phyloP scores from a whole-genome alignment of 2,113 vertebrate genomes.

The Fukomys damarensis region DNA sequence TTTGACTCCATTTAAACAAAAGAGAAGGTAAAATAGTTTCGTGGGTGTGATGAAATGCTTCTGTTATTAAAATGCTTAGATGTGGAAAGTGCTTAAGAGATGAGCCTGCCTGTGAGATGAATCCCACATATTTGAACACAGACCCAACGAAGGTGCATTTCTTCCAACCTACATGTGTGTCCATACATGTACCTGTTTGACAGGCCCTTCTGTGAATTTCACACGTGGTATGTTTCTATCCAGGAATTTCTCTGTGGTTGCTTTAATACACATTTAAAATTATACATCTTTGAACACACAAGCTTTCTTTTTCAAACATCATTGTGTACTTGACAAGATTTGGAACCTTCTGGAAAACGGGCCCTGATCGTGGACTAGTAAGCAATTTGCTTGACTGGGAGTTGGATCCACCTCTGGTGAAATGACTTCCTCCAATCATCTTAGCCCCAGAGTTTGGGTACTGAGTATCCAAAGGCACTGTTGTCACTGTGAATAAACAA shows the following conservation, averaged over 20 bases:
- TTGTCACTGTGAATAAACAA: constrained; percentile 81
- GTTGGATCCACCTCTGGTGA: constrained; percentile 87
- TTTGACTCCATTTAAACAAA: constrained; percentile 53
- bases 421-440: constrained; percentile 88
- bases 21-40: constrained; percentile 48
- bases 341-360: constrained; percentile 82
- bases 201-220: not conserved
- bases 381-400: constrained; percentile 85
- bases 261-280: constrained; percentile 75
- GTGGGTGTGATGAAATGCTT: constrained; percentile 19
- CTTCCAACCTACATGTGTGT: fast-evolving
- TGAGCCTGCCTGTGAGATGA: not conserved
- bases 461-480: not conserved
- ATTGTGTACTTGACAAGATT: constrained; percentile 72
- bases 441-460: constrained; percentile 85
- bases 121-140: not conserved
- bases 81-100: constrained; percentile 40
- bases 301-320: constrained; percentile 70
- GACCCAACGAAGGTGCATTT: not conserved
- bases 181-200: not conserved
- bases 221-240: not conserved
- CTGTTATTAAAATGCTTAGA: constrained; percentile 47
- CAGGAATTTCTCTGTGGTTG: constrained; percentile 3
- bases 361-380: constrained; percentile 76
- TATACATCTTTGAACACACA: constrained; percentile 75